Percentiles rank a stretch among this genome's conserved stretches.
These are phyloP conservation scores for Patiria miniata DNA, from an alignment of 35 echinoderm and acorn worm genomes.

Conservation along the genomic window DNA sequence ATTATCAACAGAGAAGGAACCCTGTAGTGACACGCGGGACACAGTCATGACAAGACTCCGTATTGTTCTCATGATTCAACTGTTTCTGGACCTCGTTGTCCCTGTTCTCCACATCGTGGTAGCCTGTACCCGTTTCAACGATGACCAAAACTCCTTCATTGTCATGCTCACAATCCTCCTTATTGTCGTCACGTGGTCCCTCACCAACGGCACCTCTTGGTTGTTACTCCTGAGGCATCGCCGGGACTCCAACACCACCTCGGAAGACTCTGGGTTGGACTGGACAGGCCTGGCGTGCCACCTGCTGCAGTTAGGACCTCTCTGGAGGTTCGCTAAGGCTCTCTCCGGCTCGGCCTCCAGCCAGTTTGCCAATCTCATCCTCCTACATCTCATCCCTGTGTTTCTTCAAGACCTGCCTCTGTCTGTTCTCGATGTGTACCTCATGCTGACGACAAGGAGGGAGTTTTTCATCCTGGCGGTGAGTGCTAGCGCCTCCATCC, in stretches of 20 bases:
- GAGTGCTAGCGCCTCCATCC: background rate
- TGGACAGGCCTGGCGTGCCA: slow-evolving; percentile 12
- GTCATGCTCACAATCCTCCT: background rate
- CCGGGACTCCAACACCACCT: background rate
- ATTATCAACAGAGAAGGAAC: too few species aligned
- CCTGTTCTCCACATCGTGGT: slow-evolving; percentile 1
- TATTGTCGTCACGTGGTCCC: background rate
- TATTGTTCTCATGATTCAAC: background rate
- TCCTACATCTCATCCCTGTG: background rate
- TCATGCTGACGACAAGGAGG: background rate
- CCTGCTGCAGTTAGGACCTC: slow-evolving; percentile 1
- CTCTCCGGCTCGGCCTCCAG: slow-evolving; percentile 13
- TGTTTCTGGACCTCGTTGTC: slow-evolving; percentile 19
- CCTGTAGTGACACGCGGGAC: too few species aligned
- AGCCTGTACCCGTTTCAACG: background rate
- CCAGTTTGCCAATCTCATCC: background rate
- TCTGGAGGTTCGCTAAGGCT: slow-evolving; percentile 1
- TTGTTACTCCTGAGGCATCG: background rate
- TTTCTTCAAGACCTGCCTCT: slow-evolving; percentile 10
- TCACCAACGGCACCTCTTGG: slow-evolving; percentile 10
- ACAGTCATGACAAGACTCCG: background rate
- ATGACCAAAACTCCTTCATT: background rate
- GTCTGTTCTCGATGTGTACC: background rate
- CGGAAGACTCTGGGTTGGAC: background rate
- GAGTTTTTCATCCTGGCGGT: background rate